Base-by-base conservation (phyloP, 1,140 invertebrate genomes). In the Lepeophtheirus salmonis region DNA sequence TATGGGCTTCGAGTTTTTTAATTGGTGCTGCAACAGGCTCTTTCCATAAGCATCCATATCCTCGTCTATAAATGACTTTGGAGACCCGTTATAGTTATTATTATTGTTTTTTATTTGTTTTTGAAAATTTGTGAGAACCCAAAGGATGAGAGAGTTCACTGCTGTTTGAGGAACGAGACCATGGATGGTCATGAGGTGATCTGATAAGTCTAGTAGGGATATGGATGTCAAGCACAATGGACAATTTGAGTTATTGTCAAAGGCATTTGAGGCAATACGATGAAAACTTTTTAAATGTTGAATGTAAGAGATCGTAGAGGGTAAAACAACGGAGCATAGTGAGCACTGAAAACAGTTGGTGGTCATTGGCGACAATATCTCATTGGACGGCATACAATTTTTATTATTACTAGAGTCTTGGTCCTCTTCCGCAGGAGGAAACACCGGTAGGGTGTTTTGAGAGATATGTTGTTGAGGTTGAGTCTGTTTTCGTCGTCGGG, bases 331-430 rank as follows among this genome's bases (percentile, higher is more conserved):
- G 56, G 56, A 24, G 16, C 56, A 57, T 3, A 57, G 56, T 12
- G 56, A 30, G 24, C 56, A 57, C 21, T 57, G 56, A 23, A 57
- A 16, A 57, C 56, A 57, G 2, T 57, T 3, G 52, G 52, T 54
- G 52, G 23, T 14, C n/a, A 20, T 23, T 23, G 17, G n/a, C 18
- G 13, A 20, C n/a, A 3, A 24, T 14, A 20, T 20, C 14, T 18
- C 4, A 23, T 20, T 14, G n/a, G 17, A 3, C n/a, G 17, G 17
- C 13, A n/a, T 54, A 20, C n/a, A 54, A 21, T 54, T 54, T 14
- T 24, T 54, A 16, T 54, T 20, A 4, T 54, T 54, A 20, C n/a
- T 18, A 16, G 17, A 20, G 2, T 21, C 2, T 14, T 1, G n/a
- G 52, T 2, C 52, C 21, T 54, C 52, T 17, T 50, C 20, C 10